phyloP scores from a whole-genome alignment of 2,113 vertebrate genomes.

The Gobius niger region DNA sequence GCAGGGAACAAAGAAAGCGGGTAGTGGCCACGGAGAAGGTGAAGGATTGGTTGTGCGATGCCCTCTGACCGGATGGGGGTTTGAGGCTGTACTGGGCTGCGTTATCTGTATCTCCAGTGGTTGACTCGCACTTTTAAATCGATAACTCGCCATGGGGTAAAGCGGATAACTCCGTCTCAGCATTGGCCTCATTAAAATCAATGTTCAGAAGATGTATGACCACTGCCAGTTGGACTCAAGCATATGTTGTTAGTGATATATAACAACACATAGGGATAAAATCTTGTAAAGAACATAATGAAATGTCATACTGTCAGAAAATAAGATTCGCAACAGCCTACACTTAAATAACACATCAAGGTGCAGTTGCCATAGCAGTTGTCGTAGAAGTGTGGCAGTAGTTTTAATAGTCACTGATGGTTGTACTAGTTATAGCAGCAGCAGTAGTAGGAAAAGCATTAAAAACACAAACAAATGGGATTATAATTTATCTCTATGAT shows the following conservation, averaged over 20 bases:
- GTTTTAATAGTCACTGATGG: too few species aligned
- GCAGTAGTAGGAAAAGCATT: too few species aligned
- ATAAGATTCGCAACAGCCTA: too few species aligned
- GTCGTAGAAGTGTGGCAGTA: too few species aligned
- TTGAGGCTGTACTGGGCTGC: slow-evolving; percentile 53
- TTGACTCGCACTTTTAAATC: slow-evolving; percentile 57
- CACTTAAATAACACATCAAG: too few species aligned
- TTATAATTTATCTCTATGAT: too few species aligned
- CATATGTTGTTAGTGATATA: slow-evolving; percentile 13
- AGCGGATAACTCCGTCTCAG: slow-evolving; percentile 52
- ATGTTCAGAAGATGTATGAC: slow-evolving; percentile 46
- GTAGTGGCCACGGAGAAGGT: slow-evolving; percentile 10
- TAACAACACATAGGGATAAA: background rate
- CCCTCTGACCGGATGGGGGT: slow-evolving; percentile 52
- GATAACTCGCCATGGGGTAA: slow-evolving; percentile 55
- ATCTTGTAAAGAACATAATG: background rate
- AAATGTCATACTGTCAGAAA: too few species aligned
- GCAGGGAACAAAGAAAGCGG: slow-evolving; percentile 35
- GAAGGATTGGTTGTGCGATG: slow-evolving; percentile 57
- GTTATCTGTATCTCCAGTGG: slow-evolving; percentile 61
- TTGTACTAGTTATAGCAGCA: too few species aligned
- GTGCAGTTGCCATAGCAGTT: too few species aligned
- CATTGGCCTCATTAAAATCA: slow-evolving; percentile 52
- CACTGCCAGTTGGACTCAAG: slow-evolving; percentile 25
- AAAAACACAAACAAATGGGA: too few species aligned